Base-by-base conservation (phyloP, 2,113 vertebrate species). In the Petromus typicus region DNA sequence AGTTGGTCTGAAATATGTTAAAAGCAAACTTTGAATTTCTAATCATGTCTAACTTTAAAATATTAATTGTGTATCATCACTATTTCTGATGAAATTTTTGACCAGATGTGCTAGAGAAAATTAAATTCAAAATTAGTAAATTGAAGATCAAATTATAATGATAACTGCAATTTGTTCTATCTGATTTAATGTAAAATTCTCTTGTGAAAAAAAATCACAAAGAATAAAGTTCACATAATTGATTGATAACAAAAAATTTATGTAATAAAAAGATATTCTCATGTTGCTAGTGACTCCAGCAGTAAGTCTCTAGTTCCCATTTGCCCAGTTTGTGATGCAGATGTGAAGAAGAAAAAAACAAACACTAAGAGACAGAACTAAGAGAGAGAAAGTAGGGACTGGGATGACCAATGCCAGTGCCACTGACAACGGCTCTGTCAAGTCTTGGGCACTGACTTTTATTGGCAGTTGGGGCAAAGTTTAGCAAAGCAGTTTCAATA, bases 161-260 rank as follows among this genome's bases (percentile, higher is more conserved):
- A 91, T 79, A 97, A 96, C 64, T 91, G 64, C 76, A 79, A 93
- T 97, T 97, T 94, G 30, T 97, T 96, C 96, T 78, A 92, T 95
- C 17, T 67, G 34, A 2, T 94, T 92, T 95, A 97, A 69, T 12
- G 2, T 97, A 83, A 96, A 94, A 48, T 51, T 97, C 25, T 71
- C 27, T 96, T 78, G 79, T 81, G 18, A 97, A 93, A 96, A n/a
- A 54, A 96, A 97, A 98, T 87, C 3, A 71, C 0, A 83, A 96
- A 86, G 37, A 63, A 83, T 89, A 92, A 97, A 97, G 3, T 3
- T 25, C 71, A 63, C 92, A 75, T 14, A 83, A 67, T 9, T 59
- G 37, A 59, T 7, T n/a, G 14, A 71, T 56, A n/a, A 25, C 11
- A 48, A 89, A 64, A 78, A 88, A 40, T 11, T 45, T 51, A 51